Base-by-base conservation (phyloP, 2,888 invertebrate species). In the Caenorhabditis zanzibari region DNA sequence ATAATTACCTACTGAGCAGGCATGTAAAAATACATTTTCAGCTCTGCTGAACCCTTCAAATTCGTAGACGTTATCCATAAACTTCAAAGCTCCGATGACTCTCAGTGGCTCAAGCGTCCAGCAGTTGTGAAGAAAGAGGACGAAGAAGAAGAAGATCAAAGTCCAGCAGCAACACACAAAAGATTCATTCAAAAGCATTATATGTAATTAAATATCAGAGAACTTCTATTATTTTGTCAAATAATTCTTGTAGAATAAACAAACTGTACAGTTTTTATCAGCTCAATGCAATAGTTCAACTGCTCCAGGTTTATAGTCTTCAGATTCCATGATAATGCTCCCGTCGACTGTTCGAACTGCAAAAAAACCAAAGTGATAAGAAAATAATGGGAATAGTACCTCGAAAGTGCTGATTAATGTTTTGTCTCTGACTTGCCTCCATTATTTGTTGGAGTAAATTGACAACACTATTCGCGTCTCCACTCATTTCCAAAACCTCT, bases 271-370 rank as follows among this genome's bases (percentile, higher is more conserved):
- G 32, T 54, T 49, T 64, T 58, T 44, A 35, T 49, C 26, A 54
- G 2, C 32, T 72, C 56, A 72, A 35, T 64, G 63, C 63, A 63
- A 71, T 16, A 58, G 26, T 6, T 76, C 68, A n/a, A 63, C 38
- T 47, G 24, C 61, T 35, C 61, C 73, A 49, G 52, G 26, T 71
- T 76, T 69, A 72, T 82, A 82, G 59, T 82, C 82, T 19, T 24
- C 73, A 52, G 82, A 82, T 74, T 82, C 82, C 73, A 82, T 72
- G 49, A 82, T 63, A 47, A 82, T 63, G 61, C 68, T 82, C 54
- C 77, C 77, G 19, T 79, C 73, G 22, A 82, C 72, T 41, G 49
- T 72, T 69, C 72, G 64, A 16, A 82, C 82, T 82, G 75, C 28
- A 71, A 77, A 26, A 22, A 54, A 54, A 6, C n/a, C 19, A 28